Evolutionary conservation across 37 sponge, comb jelly and placozoan species (phyloP), one percentile per base, ranked within the genome.

Genomic region (Chondrosia reniformis): DNA sequence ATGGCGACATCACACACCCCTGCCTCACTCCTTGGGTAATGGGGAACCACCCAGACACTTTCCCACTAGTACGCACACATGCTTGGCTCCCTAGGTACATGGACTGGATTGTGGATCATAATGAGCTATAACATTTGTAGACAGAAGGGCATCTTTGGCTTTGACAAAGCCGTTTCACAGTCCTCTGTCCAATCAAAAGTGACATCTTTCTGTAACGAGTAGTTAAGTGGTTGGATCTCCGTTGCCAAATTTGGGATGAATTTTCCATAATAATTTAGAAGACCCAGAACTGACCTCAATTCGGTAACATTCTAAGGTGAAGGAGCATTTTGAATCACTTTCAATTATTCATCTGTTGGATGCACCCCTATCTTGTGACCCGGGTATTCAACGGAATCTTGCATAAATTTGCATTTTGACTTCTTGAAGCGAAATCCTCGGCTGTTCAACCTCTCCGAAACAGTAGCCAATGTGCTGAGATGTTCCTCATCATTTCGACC

Each of bases 221-320:
- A 71, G 30, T 80, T 39, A 13, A 80, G 55, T 46, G 80, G 80
- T 10, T 62, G 64, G 28, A 80, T 6, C 2, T 12, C 24, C 27
- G 80, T 66, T 12, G 67, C 34, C 69, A 80, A 36, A 34, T 80
- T 65, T 5, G 80, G 71, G 1, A 81, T 38, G 45, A 81, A 73
- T 55, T 39, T 58, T 19, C 65, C 64, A 49, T 81, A 81, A 55
- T 81, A 81, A 32, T 61, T 58, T 33, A 81, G 33, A 42, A 81
- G 75, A n/a, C 82, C 82, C 41, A 81, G 65, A 3, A 42, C 72
- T 21, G 75, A 72, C 33, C 63, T 73, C 43, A 80, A 41, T 62
- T 80, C 82, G 13, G 63, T 19, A 10, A 38, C 63, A 61, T 81
- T 81, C 15, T 55, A 7, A 4, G 63, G 82, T 5, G 6, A 34